Conservation (phyloP, 2,113 vertebrate genomes). For the Anarhynchus alexandrinus region DNA sequence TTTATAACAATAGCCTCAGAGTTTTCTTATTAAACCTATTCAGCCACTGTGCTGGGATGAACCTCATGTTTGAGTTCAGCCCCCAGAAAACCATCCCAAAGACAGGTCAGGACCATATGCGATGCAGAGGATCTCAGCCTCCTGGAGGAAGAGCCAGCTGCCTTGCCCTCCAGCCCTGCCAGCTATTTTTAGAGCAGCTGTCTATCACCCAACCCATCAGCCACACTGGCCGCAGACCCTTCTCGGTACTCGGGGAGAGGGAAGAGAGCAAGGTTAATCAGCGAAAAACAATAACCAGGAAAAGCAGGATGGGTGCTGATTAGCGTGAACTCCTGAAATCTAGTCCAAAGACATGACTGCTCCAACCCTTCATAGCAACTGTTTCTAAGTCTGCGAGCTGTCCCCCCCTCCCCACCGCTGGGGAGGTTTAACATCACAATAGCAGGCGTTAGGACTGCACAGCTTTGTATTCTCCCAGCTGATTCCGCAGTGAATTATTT, state of each 20-base stretch:
- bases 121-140: neutral
- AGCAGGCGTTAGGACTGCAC: neutral
- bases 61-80: neutral
- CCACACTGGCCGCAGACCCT: neutral
- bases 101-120: neutral
- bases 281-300: neutral
- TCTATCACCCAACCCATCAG: neutral
- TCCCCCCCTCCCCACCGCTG: neutral
- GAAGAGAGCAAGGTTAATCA: neutral
- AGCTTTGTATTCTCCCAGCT: neutral
- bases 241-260: neutral
- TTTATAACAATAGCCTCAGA: neutral
- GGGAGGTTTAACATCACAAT: neutral
- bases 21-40: neutral
- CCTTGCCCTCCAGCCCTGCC: neutral
- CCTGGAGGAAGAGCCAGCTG: neutral
- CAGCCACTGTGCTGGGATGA: neutral
- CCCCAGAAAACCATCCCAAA: neutral
- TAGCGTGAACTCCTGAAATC: neutral
- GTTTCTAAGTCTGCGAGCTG: conserved; percentile 15
- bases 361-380: conserved; percentile 31
- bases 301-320: neutral
- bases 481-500: conserved; percentile 49
- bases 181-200: neutral
- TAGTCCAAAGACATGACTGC: neutral